Base-by-base conservation (phyloP, 2,113 vertebrate genomes). In the Sebastes fasciatus region DNA sequence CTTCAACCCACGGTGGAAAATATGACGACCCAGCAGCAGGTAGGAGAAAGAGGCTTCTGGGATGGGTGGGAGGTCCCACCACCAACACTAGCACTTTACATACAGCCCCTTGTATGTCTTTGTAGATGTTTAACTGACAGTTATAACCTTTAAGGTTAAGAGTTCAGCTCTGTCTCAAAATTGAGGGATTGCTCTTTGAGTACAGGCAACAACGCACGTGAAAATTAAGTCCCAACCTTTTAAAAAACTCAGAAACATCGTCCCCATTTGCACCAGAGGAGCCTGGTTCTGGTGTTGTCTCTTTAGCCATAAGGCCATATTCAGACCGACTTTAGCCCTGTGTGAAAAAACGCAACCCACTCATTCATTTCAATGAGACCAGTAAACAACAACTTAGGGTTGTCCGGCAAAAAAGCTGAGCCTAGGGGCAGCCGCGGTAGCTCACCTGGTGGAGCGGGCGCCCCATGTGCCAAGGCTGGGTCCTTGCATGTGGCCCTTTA, bases 1-100 rank as follows among this genome's bases (percentile, higher is more conserved):
- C 93, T 82, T 77, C 84, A 74, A 71, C 91, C 89, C 88, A 91
- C 88, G 43, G 85, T 89, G 94, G 94, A 95, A 95, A 95, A 85
- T 93, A 88, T 93, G 91, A 93, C 43, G 19, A 61, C 70, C 80
- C 76, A 54, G 79, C 79, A 79, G 86, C 89, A 92, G 88, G 94
- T 91, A 91, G 83, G 83, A 87, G 87, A 88, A 70, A 77, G 89
- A 81, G 77, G 69, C 88, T 88, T 80, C 82, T 86, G 74, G 80
- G 70, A 71, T 8, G 46, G 40, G 45, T 85, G 72, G 74, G 86
- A 83, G 80, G 72, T 83, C 84, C 79, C 48, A 57, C 71, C 69
- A 21, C 21, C 17, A 55, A 16, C 52, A 72, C 45, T 42, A 51
- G 69, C 16, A 66, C 69, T 82, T 62, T 45, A 86, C 86, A 81